phyloP scores from a whole-genome alignment of 1,140 invertebrate genomes.

The Scaptomyza pallida region DNA sequence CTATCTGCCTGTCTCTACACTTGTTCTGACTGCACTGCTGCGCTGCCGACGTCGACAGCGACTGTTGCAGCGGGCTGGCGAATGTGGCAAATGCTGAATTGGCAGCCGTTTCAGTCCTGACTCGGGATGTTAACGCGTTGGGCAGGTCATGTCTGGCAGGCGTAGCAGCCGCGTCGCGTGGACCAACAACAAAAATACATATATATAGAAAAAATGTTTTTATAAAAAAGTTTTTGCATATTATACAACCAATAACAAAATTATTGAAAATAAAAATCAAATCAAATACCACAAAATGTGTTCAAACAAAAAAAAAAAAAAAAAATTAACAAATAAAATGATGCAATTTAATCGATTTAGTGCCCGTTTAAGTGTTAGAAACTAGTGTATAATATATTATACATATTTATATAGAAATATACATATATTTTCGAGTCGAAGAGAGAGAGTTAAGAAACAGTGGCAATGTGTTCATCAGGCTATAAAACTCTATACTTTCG shows the following conservation, averaged over 20 bases:
- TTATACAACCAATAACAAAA: neutral
- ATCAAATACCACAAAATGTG: constrained; percentile 40
- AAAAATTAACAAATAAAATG: too few relatives aligned
- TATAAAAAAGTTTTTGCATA: constrained; percentile 24
- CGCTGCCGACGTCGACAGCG: constrained; percentile 21
- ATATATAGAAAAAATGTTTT: constrained; percentile 25
- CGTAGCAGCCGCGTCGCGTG: constrained; percentile 68
- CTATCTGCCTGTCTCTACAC: constrained; percentile 1
- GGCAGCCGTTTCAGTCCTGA: constrained; percentile 82
- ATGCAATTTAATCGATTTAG: constrained; percentile 30
- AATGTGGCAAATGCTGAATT: constrained; percentile 47
- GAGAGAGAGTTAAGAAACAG: neutral
- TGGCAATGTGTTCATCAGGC: constrained; percentile 76
- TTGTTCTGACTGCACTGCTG: constrained; percentile 22
- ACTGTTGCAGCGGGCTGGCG: constrained; percentile 19
- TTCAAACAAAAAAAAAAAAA: constrained; percentile 46
- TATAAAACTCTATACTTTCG: constrained; percentile 71
- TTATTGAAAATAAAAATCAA: constrained; percentile 5
- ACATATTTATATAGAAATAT: constrained; percentile 19
- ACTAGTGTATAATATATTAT: constrained; percentile 19
- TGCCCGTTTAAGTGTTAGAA: constrained; percentile 36
- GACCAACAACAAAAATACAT: constrained; percentile 49
- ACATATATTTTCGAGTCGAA: constrained; percentile 43
- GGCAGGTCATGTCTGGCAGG: constrained; percentile 83
- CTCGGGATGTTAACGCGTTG: constrained; percentile 84